These are phyloP conservation scores for Polietes domitor DNA, from an alignment of 2,888 invertebrate species.

Conservation along the genomic window DNA sequence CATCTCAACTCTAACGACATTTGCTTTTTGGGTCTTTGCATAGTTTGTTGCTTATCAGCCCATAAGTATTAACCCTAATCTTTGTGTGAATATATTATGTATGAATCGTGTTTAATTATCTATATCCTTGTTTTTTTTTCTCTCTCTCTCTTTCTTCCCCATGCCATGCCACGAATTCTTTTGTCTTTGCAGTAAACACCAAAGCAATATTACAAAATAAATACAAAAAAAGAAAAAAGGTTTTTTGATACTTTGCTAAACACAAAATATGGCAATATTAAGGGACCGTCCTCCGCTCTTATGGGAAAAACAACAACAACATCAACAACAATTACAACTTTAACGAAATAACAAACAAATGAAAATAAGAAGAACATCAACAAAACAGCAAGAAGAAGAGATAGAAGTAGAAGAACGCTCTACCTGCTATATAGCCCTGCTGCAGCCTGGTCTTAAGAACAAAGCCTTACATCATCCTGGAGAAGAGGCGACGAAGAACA, in stretches of 20 bases:
- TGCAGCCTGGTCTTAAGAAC: not conserved
- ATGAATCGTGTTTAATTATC: not conserved
- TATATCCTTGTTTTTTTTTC: not conserved
- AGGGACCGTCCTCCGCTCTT: slow-evolving; percentile 66
- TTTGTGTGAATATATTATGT: not conserved
- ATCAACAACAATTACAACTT: slow-evolving; percentile 36
- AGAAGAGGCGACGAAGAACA: slow-evolving; percentile 2
- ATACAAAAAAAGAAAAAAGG: slow-evolving; percentile 45
- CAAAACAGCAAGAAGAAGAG: slow-evolving; percentile 1
- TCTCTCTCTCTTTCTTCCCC: not conserved
- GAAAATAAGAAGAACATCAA: not conserved
- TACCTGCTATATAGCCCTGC: not conserved
- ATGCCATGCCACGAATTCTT: too few species aligned
- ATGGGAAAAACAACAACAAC: slow-evolving; percentile 44
- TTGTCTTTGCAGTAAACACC: slow-evolving; percentile 62
- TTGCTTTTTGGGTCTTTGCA: too few species aligned
- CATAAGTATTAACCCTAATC: not conserved
- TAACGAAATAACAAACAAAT: not conserved
- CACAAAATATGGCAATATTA: slow-evolving; percentile 62
- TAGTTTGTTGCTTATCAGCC: too few species aligned
- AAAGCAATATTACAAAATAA: slow-evolving; percentile 65
- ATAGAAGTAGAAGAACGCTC: not conserved
- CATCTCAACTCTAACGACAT: too few species aligned
- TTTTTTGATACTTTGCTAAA: slow-evolving; percentile 66
- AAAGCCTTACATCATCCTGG: slow-evolving; percentile 9